A percentile compares a stretch with the other conserved stretches of the same genome.
Conservation (phyloP, 2,888 invertebrate genomes). For the Iselma pallidipennis region DNA sequence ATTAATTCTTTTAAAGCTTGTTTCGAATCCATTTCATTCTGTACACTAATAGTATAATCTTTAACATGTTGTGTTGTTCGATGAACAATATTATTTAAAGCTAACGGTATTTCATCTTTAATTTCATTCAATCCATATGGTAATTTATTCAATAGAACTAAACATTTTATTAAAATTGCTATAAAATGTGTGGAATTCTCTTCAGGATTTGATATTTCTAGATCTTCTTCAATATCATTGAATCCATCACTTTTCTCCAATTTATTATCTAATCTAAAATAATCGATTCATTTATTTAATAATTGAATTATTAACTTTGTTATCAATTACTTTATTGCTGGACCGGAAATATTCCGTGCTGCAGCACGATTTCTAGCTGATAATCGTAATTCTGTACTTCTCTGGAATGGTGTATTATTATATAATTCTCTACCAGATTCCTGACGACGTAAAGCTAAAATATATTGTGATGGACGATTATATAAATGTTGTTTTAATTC, state of each 20-base stretch:
- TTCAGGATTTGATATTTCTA: slow-evolving; percentile 63
- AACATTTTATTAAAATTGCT: slow-evolving; percentile 81
- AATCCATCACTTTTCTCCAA: slow-evolving; percentile 25
- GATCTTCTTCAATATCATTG: slow-evolving; percentile 61
- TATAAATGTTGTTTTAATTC: slow-evolving; percentile 77
- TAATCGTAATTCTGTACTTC: slow-evolving; percentile 61
- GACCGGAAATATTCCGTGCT: slow-evolving; percentile 61
- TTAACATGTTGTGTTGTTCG: slow-evolving; percentile 77
- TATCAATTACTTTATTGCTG: slow-evolving; percentile 29
- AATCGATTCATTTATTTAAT: too few relatives aligned
- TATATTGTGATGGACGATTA: slow-evolving; percentile 52
- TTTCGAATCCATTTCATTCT: slow-evolving; percentile 43
- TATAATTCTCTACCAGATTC: slow-evolving; percentile 62
- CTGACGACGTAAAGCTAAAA: slow-evolving; percentile 61
- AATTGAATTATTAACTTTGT: too few relatives aligned
- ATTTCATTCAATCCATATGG: slow-evolving; percentile 86
- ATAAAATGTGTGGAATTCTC: slow-evolving; percentile 71
- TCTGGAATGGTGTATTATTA: slow-evolving; percentile 60
- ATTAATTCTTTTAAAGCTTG: slow-evolving; percentile 61
- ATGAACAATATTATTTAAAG: slow-evolving; percentile 78
- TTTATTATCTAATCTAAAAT: slow-evolving; percentile 27
- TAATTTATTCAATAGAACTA: slow-evolving; percentile 80
- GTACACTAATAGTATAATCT: slow-evolving; percentile 61
- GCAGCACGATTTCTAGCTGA: slow-evolving; percentile 62
- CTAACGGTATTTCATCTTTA: slow-evolving; percentile 81